Evolutionary conservation across 2,797 vertebrate genomes (phyloP), one percentile per base, ranked within the genome.

Genomic region (Kryptopterus vitreolus): DNA sequence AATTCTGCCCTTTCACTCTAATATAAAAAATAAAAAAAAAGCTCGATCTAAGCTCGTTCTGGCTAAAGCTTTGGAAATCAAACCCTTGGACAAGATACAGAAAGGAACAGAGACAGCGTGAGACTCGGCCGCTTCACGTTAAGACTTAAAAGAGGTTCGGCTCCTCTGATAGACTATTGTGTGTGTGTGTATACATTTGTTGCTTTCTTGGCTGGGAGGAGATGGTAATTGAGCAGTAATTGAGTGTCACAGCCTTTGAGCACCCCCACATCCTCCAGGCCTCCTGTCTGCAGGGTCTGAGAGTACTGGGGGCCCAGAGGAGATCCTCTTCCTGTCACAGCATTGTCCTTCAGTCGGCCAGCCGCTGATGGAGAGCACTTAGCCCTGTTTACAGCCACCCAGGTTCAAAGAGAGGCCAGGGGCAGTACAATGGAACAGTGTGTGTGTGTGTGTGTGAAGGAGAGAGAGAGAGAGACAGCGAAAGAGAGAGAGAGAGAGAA

Each of bases 371-470:
- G 88, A 92, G 89, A 90, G 87, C 87, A 89, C 89, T 90, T 90
- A 91, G 85, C 84, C 83, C 83, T 93, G 90, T 92, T 92, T 91
- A 91, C 88, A 89, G 90, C 86, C 86, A 82, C 59, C 83, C 89
- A 91, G 88, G 91, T 93, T 94, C 92, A 94, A 88, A 90, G 88
- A 89, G 84, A 87, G 88, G 91, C 88, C 91, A 93, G 86, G 22
- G 35, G 65, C 85, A 89, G 88, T 86, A 92, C 91, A 93, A 92
- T 89, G 84, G 89, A 87, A 79, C 79, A 85, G 87, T 43, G 62
- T 69, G 52, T 53, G 50, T 77, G 22, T 57, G 33, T 59, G 46
- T 70, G 29, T 46, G 50, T 68, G 35, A 11, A 12, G 69, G 26
- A 63, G 48, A 35, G 24, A 75, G 35, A 58, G 65, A 59, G 35